phyloP scores from a whole-genome alignment of 64 coral and sea anemone genomes.

The Trachythela sp. region DNA sequence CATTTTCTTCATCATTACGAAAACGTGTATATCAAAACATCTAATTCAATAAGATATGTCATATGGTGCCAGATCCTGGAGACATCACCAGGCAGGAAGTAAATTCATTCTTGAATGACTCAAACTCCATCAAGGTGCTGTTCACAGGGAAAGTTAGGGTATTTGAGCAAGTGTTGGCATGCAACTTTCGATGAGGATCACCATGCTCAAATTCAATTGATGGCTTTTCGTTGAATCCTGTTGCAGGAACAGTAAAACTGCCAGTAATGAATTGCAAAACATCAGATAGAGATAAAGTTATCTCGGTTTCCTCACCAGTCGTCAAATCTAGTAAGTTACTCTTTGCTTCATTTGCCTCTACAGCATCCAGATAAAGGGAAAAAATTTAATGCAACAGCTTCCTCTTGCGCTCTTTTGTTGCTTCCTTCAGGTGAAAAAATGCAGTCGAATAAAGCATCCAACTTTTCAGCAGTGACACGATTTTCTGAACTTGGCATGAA shows the following conservation, averaged over 20 bases:
- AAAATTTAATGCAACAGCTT: constrained; percentile 52
- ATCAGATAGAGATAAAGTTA: constrained; percentile 28
- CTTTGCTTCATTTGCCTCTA: constrained; percentile 14
- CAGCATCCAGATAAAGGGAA: constrained; percentile 18
- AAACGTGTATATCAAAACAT: too few species aligned
- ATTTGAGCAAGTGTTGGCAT: constrained; percentile 49
- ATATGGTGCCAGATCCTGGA: constrained; percentile 59
- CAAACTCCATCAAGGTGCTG: constrained; percentile 14
- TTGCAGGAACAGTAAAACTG: constrained; percentile 44
- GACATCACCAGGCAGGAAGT: constrained; percentile 50
- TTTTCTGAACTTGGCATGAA: constrained; percentile 31
- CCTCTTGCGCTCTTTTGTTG: constrained; percentile 58
- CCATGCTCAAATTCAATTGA: constrained; percentile 42
- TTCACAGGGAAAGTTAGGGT: constrained; percentile 41
- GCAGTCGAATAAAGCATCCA: constrained; percentile 44
- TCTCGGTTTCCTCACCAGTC: neutral
- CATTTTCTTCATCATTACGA: constrained; percentile 19
- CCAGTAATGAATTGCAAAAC: constrained; percentile 63
- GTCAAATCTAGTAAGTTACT: constrained; percentile 11
- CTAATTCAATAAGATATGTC: too few species aligned
- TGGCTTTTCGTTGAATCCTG: constrained; percentile 48
- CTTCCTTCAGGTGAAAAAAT: constrained; percentile 37
- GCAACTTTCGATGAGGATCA: constrained; percentile 44
- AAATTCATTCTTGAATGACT: constrained; percentile 52
- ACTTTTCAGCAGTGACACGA: constrained; percentile 28